phyloP scores from a whole-genome alignment of 1,140 invertebrate species.

The Goniozus legneri region DNA sequence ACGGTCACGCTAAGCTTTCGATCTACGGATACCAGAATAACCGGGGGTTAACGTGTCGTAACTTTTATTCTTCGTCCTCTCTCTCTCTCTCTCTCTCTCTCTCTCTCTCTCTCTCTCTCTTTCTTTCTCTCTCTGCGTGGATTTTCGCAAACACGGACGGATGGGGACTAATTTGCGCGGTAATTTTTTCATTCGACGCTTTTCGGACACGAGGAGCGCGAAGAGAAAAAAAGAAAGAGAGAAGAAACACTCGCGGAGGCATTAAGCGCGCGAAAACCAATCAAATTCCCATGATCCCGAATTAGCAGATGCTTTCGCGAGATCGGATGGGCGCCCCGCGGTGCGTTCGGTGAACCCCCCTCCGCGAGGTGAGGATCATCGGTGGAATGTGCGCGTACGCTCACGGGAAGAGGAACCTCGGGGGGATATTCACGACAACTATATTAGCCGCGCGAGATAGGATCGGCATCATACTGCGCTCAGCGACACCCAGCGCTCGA shows the following conservation, averaged over 20 bases:
- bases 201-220: conserved; percentile 2
- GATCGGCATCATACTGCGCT: conserved; percentile 53
- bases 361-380: conserved; percentile 4
- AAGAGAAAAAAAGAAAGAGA: conserved; percentile 12
- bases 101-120: too few species aligned
- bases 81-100: too few species aligned
- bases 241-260: not conserved
- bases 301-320: conserved; percentile 56
- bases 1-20: too few species aligned
- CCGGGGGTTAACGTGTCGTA: too few species aligned
- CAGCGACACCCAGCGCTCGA: conserved; percentile 44
- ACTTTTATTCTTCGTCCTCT: too few species aligned
- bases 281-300: conserved; percentile 56
- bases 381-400: conserved; percentile 4
- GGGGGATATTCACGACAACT: conserved; percentile 56
- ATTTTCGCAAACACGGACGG: too few species aligned
- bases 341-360: conserved; percentile 48
- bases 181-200: not conserved
- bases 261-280: conserved; percentile 34
- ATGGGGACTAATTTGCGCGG: not conserved
- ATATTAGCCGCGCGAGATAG: conserved; percentile 54
- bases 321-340: conserved; percentile 52
- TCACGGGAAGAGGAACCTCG: conserved; percentile 34
- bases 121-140: too few species aligned
- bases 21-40: too few species aligned